Evolutionary conservation across 2,113 vertebrate species (phyloP).

Genomic region (Dendropsophus ebraccatus): DNA sequence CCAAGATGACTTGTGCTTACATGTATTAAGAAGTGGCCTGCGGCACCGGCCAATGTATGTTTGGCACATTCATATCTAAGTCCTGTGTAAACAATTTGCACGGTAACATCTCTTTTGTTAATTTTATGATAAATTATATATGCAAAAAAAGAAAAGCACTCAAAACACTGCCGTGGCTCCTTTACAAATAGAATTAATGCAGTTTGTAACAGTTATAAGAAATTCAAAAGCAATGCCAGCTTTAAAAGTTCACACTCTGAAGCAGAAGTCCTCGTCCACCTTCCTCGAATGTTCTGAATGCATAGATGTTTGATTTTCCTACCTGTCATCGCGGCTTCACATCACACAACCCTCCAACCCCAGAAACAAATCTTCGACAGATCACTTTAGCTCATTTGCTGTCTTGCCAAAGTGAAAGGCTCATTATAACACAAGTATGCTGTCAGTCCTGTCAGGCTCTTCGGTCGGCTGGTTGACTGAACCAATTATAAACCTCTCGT

Average conservation of each 20-base stretch:
- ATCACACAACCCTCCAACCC: not conserved
- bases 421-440: conserved; percentile 25
- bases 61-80: conserved; percentile 15
- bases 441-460: conserved; percentile 10
- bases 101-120: not conserved
- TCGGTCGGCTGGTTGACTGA: conserved; percentile 38
- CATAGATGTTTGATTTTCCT: not conserved
- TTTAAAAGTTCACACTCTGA: conserved; percentile 46
- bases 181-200: not conserved
- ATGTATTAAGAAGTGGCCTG: conserved; percentile 35
- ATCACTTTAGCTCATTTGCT: conserved; percentile 16
- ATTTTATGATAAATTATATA: conserved; percentile 36
- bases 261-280: conserved; percentile 10
- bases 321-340: conserved; percentile 12
- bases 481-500: conserved; percentile 27
- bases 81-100: conserved; percentile 49
- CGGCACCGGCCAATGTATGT: not conserved
- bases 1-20: conserved; percentile 49
- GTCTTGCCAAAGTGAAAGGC: conserved; percentile 35
- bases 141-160: conserved; percentile 38
- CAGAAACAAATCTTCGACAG: conserved; percentile 7
- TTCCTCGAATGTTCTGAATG: conserved; percentile 9
- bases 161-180: conserved; percentile 8
- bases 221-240: conserved; percentile 23
- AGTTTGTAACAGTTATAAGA: conserved; percentile 23